Base-by-base conservation (phyloP, 2,888 invertebrate genomes). In the Rotaria magnacalcarata region DNA sequence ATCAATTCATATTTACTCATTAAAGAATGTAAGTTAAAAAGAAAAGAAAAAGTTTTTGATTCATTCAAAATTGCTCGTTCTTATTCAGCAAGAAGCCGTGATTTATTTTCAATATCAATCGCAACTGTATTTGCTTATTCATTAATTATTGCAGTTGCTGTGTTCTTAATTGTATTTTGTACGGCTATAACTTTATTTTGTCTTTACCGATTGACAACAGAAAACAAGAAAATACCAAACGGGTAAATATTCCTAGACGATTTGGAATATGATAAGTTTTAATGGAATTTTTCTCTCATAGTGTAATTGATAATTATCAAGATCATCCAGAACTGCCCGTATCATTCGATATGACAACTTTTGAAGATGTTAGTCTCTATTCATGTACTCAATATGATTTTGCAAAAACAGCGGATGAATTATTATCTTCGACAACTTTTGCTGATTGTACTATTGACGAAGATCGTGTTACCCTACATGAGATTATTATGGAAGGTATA, bases 401-500 rank as follows among this genome's bases (percentile, higher is more conserved):
- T 67, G 14, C 34, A 16, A 67, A 67, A 34, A 67, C 67, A 34
- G 67, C 67, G 3, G 67, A 67, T 34, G 67, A 67, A 34, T 5
- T 67, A 16, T 19, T 67, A 34, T 27, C 67, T 67, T 67, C 67
- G 16, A 16, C 67, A 67, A 67, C 34, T 14, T 67, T 67, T 34
- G 27, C 67, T 34, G 67, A 67, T 67, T 67, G 34, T 67, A 67
- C 67, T 67, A 67, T 67, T 34, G 67, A 67, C 34, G 34, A 10
- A 93, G 93, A n/a, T n/a, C 84, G 84, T 8, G 24, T 84, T 24
- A 52, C 54, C 43, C 24, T 84, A 56, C 54, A 84, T 34, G 54
- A 58, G 10, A 84, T 84, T 21, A 56, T 84, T 41, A 84, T 84
- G 84, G 84, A 84, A 84, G 84, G 84, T 84, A 58, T 16, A 27